phyloP scores from a whole-genome alignment of 2,113 vertebrate genomes.

The Egretta garzetta region DNA sequence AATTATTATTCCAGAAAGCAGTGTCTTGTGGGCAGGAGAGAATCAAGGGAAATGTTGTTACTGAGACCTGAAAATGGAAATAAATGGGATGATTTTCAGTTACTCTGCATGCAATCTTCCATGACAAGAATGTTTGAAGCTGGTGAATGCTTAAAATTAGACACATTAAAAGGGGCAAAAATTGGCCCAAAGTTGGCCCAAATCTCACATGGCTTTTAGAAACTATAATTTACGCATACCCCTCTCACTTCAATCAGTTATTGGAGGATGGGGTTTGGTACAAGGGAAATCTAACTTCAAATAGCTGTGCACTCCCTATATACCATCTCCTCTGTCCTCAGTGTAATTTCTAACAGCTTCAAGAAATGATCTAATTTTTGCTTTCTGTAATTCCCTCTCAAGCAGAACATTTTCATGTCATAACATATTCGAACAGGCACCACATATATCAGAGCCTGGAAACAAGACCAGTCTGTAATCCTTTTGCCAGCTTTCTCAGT shows the following conservation, averaged over 20 bases:
- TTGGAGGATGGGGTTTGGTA: not conserved
- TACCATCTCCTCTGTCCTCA: not conserved
- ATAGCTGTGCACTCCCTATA: not conserved
- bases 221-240: not conserved
- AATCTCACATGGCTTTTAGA: not conserved
- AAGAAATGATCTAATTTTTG: not conserved
- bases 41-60: conserved; percentile 5
- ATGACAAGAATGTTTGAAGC: not conserved
- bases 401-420: not conserved
- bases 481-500: not conserved
- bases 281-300: not conserved
- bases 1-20: not conserved
- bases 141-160: not conserved
- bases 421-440: not conserved
- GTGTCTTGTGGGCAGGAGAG: not conserved
- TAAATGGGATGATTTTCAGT: not conserved
- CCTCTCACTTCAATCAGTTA: not conserved
- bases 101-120: not conserved
- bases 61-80: conserved; percentile 6
- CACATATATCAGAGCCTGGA: not conserved
- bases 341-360: not conserved
- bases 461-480: not conserved
- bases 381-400: not conserved
- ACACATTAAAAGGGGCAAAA: not conserved
- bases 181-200: not conserved